These are phyloP conservation scores for Arothron firmamentum DNA, from an alignment of 2,113 vertebrate genomes.

Conservation along the genomic window DNA sequence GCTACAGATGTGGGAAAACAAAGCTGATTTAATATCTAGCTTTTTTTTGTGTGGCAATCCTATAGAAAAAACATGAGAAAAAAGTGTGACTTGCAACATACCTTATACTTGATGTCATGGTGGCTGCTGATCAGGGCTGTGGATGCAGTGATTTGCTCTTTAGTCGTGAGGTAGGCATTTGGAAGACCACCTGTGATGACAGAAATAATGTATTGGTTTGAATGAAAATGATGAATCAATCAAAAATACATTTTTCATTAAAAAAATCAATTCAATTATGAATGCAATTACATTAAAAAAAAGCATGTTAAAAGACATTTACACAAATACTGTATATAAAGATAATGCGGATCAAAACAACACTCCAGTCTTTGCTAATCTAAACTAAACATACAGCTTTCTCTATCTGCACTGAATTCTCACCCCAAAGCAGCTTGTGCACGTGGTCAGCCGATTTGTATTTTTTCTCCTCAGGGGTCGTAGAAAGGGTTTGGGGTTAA, in stretches of 20 bases:
- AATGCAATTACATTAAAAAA: neutral
- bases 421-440: conserved; percentile 62
- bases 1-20: too few species aligned
- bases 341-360: neutral
- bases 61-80: neutral
- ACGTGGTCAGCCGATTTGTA: conserved; percentile 17
- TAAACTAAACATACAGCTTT: too few species aligned
- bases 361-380: too few species aligned
- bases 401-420: conserved; percentile 14
- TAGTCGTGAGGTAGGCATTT: conserved; percentile 77
- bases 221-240: neutral
- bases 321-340: neutral
- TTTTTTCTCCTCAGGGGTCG: conserved; percentile 46
- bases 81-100: conserved; percentile 22
- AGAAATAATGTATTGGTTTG: neutral
- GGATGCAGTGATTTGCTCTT: conserved; percentile 70
- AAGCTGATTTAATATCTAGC: too few species aligned
- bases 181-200: conserved; percentile 58
- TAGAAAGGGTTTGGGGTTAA: conserved; percentile 41
- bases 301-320: neutral
- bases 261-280: too few species aligned
- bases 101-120: conserved; percentile 78
- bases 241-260: too few species aligned
- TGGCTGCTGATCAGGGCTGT: conserved; percentile 72
- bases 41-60: too few species aligned